A percentile compares a stretch with the other conserved stretches of the same genome.
These are phyloP conservation scores for Streblospio benedicti DNA, from an alignment of 1,140 invertebrate genomes.

Conservation along the genomic window DNA sequence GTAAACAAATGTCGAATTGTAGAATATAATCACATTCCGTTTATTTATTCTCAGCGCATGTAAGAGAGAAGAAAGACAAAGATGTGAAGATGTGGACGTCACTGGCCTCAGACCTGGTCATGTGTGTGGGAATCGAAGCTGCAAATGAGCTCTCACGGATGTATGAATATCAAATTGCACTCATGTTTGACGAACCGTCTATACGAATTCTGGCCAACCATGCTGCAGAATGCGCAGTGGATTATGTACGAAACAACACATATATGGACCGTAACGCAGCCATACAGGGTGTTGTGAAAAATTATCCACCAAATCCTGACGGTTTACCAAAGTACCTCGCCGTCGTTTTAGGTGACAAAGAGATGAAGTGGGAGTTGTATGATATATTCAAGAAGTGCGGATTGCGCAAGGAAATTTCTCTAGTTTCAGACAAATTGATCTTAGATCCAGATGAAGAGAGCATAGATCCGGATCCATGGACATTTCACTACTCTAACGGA, in stretches of 20 bases:
- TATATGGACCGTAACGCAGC: slow-evolving; percentile 13
- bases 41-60: too few species aligned
- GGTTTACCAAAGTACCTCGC: slow-evolving; percentile 5
- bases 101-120: slow-evolving; percentile 11
- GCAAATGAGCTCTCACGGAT: slow-evolving; percentile 14
- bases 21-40: too few species aligned
- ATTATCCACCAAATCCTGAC: not conserved
- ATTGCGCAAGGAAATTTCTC: slow-evolving; percentile 10
- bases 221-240: slow-evolving; percentile 6
- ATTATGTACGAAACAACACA: slow-evolving; percentile 6
- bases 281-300: slow-evolving; percentile 5
- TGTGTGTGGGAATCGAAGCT: slow-evolving; percentile 7
- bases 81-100: slow-evolving; percentile 1
- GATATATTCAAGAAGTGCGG: slow-evolving; percentile 15
- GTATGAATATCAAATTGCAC: slow-evolving; percentile 15
- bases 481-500: not conserved
- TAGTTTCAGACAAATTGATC: not conserved
- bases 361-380: slow-evolving; percentile 17
- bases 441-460: not conserved
- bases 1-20: too few species aligned
- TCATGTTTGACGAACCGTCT: slow-evolving; percentile 7
- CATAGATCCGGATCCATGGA: slow-evolving; percentile 11
- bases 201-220: slow-evolving; percentile 3
- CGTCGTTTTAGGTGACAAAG: slow-evolving; percentile 10
- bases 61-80: not conserved